Evolutionary conservation across 2,113 vertebrate genomes (phyloP), one percentile per base, ranked within the genome.

Genomic region (Bos javanicus): DNA sequence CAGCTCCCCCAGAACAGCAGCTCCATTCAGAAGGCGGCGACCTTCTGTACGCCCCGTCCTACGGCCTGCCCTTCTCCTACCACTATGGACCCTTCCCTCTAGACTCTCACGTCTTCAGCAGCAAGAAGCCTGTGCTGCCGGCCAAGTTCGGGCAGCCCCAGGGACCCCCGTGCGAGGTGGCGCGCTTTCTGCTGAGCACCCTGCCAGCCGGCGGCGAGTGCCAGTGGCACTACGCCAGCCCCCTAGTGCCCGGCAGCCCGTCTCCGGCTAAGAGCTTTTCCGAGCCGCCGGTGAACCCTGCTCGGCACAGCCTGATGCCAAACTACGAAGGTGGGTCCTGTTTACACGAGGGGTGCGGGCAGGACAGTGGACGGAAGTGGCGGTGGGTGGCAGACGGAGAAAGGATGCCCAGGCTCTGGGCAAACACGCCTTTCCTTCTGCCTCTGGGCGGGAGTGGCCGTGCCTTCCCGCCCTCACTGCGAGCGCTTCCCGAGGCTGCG

Each of bases 51-150:
- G 94, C 98, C 54, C 98, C 99, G 0, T 92, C 99, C 19, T 99
- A 99, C 94, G 97, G 99, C 93, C 98, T 99, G 98, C 99, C 99
- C 89, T 99, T 99, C 97, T 99, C 99, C 90, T 99, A 99, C 98
- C 98, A 99, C 76, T 99, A 99, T 3, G 99, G 99, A 95, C 99
- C 98, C 98, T 99, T 98, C 67, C 99, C 99, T 25, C 91, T 99
- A 62, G 99, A 99, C 46, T 98, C 99, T 26, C 98, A 99, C 11
- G 98, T 99, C 94, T 99, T 99, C 94, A 76, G 98, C 12, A 97
- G 98, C 98, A 99, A 99, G 98, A 99, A 99, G 97, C 99, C 98
- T 0, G 88, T 98, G 97, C 54, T 99, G 96, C 98, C 99, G 0
- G 97, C 99, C 4, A 99, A 99, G 74, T 98, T 99, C 6, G 99